Percentiles rank a stretch among this genome's conserved stretches.
These are phyloP conservation scores for Jordanella pulchra DNA, from an alignment of 2,797 vertebrate species.

Conservation along the genomic window DNA sequence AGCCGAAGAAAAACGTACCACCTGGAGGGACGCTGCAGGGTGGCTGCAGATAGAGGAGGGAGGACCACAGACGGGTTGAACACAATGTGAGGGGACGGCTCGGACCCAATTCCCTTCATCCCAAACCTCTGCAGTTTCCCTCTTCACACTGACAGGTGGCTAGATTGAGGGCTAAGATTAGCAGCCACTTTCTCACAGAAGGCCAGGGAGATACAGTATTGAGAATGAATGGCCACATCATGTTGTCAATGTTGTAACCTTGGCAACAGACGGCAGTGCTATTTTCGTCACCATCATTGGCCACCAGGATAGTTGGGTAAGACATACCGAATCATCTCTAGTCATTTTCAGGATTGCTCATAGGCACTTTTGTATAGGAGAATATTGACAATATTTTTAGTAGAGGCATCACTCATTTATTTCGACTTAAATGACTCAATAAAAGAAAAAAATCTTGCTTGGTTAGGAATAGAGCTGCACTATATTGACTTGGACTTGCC, in stretches of 20 bases:
- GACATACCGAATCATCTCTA: slow-evolving; percentile 47
- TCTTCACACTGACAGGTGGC: slow-evolving; percentile 81
- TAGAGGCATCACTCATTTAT: neutral
- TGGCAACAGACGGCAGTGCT: slow-evolving; percentile 85
- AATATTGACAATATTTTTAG: neutral
- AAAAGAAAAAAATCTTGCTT: neutral
- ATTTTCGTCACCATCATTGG: slow-evolving; percentile 79
- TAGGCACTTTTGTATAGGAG: neutral
- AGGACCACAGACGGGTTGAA: slow-evolving; percentile 55
- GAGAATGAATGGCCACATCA: slow-evolving; percentile 86
- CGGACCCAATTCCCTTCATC: slow-evolving; percentile 72
- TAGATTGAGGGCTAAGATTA: slow-evolving; percentile 88
- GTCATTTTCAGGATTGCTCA: slow-evolving; percentile 38
- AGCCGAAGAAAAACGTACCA: slow-evolving; percentile 53
- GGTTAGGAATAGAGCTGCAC: neutral
- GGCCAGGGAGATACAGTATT: slow-evolving; percentile 86
- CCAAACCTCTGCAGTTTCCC: slow-evolving; percentile 67
- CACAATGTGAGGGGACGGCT: slow-evolving; percentile 45
- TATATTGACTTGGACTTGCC: neutral
- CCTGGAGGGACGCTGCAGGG: slow-evolving; percentile 56
- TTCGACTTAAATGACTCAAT: neutral
- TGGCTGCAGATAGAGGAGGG: slow-evolving; percentile 33
- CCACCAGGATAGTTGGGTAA: slow-evolving; percentile 66
- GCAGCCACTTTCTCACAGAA: slow-evolving; percentile 86
- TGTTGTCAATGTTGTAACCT: slow-evolving; percentile 89